Evolutionary conservation across 2,888 invertebrate species (phyloP), one percentile per base, ranked within the genome.

Genomic region (Willowsia nigromaculata): DNA sequence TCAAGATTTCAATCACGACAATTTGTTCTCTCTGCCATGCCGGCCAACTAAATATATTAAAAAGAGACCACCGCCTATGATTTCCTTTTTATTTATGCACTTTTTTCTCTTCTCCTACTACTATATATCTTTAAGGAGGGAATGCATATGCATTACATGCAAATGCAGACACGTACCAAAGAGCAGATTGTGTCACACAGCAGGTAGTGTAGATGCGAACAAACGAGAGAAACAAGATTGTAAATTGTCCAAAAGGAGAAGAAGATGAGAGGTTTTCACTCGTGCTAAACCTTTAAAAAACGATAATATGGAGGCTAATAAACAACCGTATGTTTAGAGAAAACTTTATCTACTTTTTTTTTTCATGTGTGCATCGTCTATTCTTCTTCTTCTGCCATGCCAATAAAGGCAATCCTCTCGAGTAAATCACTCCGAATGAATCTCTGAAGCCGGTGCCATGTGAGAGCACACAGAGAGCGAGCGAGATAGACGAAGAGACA

Each of bases 321-420:
- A 62, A 62, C 15, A 15, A 7, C n/a, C 33, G 30, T 62, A 15
- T 62, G 62, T 15, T n/a, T 59, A 15, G n/a, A n/a, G n/a, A n/a
- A n/a, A n/a, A 15, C 11, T 50, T 50, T n/a, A 15, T 50, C 11
- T 50, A n/a, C 11, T 50, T 7, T 11, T 40, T 40, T 40, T 40
- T n/a, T 50, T 50, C 18, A 53, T 3, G 9, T 40, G 9, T 40
- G 4, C 53, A 53, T 18, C 18, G 7, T 53, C 6, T n/a, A 3
- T n/a, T 25, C 11, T 25, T 25, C 27, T 25, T 25, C 11, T 22
- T 27, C 9, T 53, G 9, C 56, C 1, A 18, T 65, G 84, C 71
- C 71, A 84, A 84, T 59, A 85, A 85, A 85, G 85, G 85, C 76
- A 76, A 27, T 85, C 78, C 78, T 47, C 85, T 78, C 47, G 27